Base-by-base conservation (phyloP, 1,140 invertebrate genomes). In the Pogonus chalceus region DNA sequence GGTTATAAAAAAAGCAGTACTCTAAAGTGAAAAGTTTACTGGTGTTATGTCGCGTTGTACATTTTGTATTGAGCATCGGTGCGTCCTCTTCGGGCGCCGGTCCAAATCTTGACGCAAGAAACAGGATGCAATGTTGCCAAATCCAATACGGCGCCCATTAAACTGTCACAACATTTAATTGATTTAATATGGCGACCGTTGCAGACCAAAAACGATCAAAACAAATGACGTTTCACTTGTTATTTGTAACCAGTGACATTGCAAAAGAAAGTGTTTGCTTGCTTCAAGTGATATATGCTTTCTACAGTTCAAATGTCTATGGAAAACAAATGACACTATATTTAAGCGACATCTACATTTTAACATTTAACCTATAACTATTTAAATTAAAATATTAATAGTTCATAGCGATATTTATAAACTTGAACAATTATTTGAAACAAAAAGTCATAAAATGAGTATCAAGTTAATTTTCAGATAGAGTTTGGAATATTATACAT, bases 121-220 rank as follows among this genome's bases (percentile, higher is more conserved):
- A 43, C 37, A 43, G 37, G 37, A 43, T 43, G 37, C 37, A 43
- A 18, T 43, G 37, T 43, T 43, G 37, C 37, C 37, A 43, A 43
- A 43, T 43, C 37, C 37, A 43, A 43, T 43, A 43, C 18, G 37
- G 37, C 18, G 18, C 7, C 37, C 37, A 43, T 43, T 43, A 43
- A 43, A 43, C 37, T 43, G 37, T 43, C 37, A 43, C 37, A 43
- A 43, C 9, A 16, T 43, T 43, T 43, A 43, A 43, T 43, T 43
- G 37, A 43, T 43, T 43, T 43, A 43, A 43, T 43, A 43, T 43
- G 37, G 37, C 37, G 26, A 7, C 26, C 14, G 26, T 14, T 31
- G 26, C 26, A 7, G 26, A 14, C 7, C 26, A 4, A 31, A 31
- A 31, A 31, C 26, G 26, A 31, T 31, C 26, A 31, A 31, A 31